A percentile compares a stretch with the other conserved stretches of the same genome.
These are phyloP conservation scores for Diabrotica balteata DNA, from an alignment of 2,888 invertebrate species.

Conservation along the genomic window DNA sequence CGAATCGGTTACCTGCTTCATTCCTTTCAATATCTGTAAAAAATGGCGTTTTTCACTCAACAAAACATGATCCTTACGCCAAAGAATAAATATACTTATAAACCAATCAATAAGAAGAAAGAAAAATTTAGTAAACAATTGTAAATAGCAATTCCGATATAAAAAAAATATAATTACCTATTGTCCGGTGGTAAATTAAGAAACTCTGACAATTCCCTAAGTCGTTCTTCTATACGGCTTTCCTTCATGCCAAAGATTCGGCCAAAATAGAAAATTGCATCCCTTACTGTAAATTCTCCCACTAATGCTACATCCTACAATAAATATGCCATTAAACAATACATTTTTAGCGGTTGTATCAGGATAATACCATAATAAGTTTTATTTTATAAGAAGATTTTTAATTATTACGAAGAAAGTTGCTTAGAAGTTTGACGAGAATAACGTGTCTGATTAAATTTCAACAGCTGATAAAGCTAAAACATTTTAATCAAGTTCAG, in stretches of 20 bases:
- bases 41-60: no score
- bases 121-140: no score
- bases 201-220: constrained; percentile 72
- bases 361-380: background rate
- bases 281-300: constrained; percentile 80
- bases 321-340: constrained; percentile 2
- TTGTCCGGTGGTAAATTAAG: constrained; percentile 77
- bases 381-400: background rate
- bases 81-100: no score
- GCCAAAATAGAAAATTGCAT: constrained; percentile 88
- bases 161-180: constrained; percentile 51
- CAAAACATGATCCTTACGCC: no score
- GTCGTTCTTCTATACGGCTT: constrained; percentile 69
- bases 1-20: no score
- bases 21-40: no score
- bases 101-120: no score
- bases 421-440: no score
- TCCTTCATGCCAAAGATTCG: constrained; percentile 80
- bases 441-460: no score
- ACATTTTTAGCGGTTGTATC: background rate
- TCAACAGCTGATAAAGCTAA: no score
- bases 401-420: background rate
- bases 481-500: no score
- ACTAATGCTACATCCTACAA: constrained; percentile 79
- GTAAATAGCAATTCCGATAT: no score